Base-by-base conservation (phyloP, 30 jellyfish, hydroid and myxozoan species). In the Sanderia malayensis region DNA sequence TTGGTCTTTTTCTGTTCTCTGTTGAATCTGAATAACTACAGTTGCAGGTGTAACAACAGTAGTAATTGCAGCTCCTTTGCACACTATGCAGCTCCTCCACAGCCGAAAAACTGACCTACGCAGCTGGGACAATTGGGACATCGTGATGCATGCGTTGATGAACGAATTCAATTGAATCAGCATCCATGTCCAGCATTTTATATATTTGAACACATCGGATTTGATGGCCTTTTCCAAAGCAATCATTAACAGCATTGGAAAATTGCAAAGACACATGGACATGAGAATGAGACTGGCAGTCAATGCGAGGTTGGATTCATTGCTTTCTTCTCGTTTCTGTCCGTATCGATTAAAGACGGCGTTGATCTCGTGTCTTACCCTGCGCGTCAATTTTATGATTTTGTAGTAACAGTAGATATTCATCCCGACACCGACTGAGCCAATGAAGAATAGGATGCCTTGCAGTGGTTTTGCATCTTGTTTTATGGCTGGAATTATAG, bases 131-230 rank as follows among this genome's bases (percentile, higher is more conserved):
- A 49, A 24, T 24, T 49, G 64, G 24, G 8, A 49, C 25, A 81
- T 46, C 18, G 89, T 63, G 31, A 78, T 78, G 10, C 70, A 46
- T 6, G 89, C 81, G 28, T 78, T 78, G 1, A 63, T 20, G 26
- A 78, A 79, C 19, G 89, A 67, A 66, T 67, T 78, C 29, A 59
- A 65, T 64, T 30, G 64, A 15, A 78, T 58, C 24, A 78, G 58
- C 0, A 71, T 67, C 89, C 81, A 78, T 26, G 41, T 75, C 81
- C 82, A 65, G 71, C 82, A 78, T 4, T 47, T 13, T 22, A 46
- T 34, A 26, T 64, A 65, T 55, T 65, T 71, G 1, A 67, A 20
- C 47, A 61, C 61, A 4, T n/a, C 9, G 44, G 44, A 20, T 6
- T 37, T n/a, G 0, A 58, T 76, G 9, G 59, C 21, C 29, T 25